phyloP scores from a whole-genome alignment of 2,888 invertebrate species.

The Automeris io region DNA sequence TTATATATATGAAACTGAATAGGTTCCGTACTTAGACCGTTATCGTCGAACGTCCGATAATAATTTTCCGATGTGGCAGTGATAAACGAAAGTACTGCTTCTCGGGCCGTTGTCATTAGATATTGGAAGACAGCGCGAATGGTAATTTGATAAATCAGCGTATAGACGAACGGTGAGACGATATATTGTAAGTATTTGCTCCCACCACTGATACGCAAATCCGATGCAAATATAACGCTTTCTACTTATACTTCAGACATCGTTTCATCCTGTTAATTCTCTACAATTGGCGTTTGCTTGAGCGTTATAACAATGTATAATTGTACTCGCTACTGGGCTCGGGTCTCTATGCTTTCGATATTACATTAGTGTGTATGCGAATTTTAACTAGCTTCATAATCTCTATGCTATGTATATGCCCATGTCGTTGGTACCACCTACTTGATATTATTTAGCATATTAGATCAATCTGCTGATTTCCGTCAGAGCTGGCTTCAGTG shows the following conservation, averaged over 20 bases:
- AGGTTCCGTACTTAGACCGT: slow-evolving; percentile 61
- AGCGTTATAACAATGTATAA: slow-evolving; percentile 70
- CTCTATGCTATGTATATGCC: slow-evolving; percentile 74
- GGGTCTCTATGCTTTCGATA: slow-evolving; percentile 76
- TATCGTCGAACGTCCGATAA: slow-evolving; percentile 26
- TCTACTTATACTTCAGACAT: slow-evolving; percentile 60
- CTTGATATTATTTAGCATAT: slow-evolving; percentile 65
- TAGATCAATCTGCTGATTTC: slow-evolving; percentile 71
- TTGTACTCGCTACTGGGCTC: slow-evolving; percentile 71
- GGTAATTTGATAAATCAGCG: slow-evolving; percentile 51
- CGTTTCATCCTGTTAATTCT: slow-evolving; percentile 68
- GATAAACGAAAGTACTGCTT: background rate
- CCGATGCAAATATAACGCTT: slow-evolving; percentile 66
- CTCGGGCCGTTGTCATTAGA: slow-evolving; percentile 49
- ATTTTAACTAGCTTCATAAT: slow-evolving; percentile 72
- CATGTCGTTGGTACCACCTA: slow-evolving; percentile 69
- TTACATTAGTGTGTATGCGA: slow-evolving; percentile 76
- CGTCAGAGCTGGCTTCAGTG: slow-evolving; percentile 74
- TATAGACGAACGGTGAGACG: slow-evolving; percentile 44
- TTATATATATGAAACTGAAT: no score
- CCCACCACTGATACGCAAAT: slow-evolving; percentile 61
- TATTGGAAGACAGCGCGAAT: slow-evolving; percentile 50
- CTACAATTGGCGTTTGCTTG: slow-evolving; percentile 73
- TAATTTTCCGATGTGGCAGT: slow-evolving; percentile 10
- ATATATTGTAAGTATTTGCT: slow-evolving; percentile 70